Evolutionary conservation across 2,797 vertebrate genomes (phyloP), one percentile per base, ranked within the genome.

Genomic region (Urocyon cinereoargenteus): DNA sequence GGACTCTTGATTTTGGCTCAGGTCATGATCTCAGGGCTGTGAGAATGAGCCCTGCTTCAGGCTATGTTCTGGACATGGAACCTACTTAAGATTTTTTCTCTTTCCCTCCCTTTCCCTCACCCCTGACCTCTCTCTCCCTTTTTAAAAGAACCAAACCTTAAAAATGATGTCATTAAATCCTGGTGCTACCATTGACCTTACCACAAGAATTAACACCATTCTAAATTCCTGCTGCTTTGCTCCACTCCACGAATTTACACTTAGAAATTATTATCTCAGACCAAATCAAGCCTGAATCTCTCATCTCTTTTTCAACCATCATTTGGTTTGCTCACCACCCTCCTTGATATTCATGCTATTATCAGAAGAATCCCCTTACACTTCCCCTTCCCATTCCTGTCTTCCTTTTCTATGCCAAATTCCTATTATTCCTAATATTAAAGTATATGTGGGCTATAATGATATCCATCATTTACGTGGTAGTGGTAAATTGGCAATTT

Each of bases 51-150:
- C 66, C 66, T 68, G n/a, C 66, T 68, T 34, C 4, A 4, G 9
- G n/a, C 19, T 68, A 18, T 68, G 66, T 34, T 18, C 16, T 34
- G 4, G 18, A 19, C 34, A 18, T 68, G 66, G 66, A 21, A 19
- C n/a, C n/a, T 68, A 9, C n/a, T 68, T 34, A 68, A 34, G n/a
- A 68, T 68, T 68, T n/a, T 68, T n/a, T 68, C 8, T 68, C n/a
- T 68, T 34, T n/a, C 66, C n/a, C 21, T 10, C 64, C 66, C 18
- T 68, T 68, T 68, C 18, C 18, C n/a, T 18, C 66, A 34, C 66
- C 66, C 8, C 66, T 3, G 7, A 10, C 8, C n/a, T 62, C 24
- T 28, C n/a, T 19, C 16, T 2, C 66, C n/a, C n/a, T 18, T 0
- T 34, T n/a, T 34, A 34, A 68, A 68, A 68, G 34, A 21, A 53